Base-by-base conservation (phyloP, 2,888 invertebrate genomes). In the Ypsolopha sequella region DNA sequence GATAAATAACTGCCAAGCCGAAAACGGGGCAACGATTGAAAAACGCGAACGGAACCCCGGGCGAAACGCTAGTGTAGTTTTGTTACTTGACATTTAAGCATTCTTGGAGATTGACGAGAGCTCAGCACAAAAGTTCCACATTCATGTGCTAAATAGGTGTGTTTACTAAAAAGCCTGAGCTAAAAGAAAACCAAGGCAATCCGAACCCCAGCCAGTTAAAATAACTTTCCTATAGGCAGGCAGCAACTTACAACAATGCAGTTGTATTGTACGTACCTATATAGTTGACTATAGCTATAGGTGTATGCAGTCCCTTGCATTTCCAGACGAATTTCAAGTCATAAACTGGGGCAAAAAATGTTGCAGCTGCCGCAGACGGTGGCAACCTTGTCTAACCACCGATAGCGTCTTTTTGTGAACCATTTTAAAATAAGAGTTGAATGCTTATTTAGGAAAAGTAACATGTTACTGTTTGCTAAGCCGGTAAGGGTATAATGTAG, bases 291-390 rank as follows among this genome's bases (percentile, higher is more conserved):
- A 24, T 24, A 60, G 52, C 52, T 65, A 63, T 64, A 65, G 46
- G 52, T 58, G 57, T 56, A 55, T 62, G 56, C 65, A 64, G 68
- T 66, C 70, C 70, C 76, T 70, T 73, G 75, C 75, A 74, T 77
- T 76, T 76, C 76, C 77, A 80, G 76, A 72, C 77, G 63, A 64
- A 11, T 52, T 10, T 48, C 51, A 13, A 36, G 35, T 48, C 33
- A 36, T 73, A 76, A 78, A 77, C 59, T 64, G 65, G 68, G 73
- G 71, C 74, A 82, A 82, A 81, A 76, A 77, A 73, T 65, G 63
- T 41, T 38, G 51, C 73, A 71, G 73, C 75, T 71, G 75, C 66
- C 61, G 54, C 24, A 24, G 53, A 56, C 63, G 66, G 66, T 71
- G 77, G 69, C 71, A 76, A 75, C 79, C 72, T 68, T 76, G 76